Evolutionary conservation across 2,113 vertebrate genomes (phyloP).

Genomic region (Megaleporinus macrocephalus): DNA sequence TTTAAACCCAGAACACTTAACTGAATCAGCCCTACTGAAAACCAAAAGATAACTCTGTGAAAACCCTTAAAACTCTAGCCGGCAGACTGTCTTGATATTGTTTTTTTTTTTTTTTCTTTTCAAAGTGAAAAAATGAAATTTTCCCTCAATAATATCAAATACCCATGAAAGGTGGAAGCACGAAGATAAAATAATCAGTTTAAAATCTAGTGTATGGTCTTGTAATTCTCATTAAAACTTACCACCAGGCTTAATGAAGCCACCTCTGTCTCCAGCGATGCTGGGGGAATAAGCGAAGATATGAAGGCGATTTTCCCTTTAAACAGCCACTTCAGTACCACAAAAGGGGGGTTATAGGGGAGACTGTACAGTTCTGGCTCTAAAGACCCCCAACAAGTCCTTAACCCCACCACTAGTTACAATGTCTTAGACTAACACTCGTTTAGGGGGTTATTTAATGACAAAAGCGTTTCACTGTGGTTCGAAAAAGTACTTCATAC

Average conservation of each 20-base stretch:
- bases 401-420: slow-evolving; percentile 58
- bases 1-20: slow-evolving; percentile 43
- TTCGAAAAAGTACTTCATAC: slow-evolving; percentile 8
- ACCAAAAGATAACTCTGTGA: slow-evolving; percentile 29
- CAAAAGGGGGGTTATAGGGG: slow-evolving; percentile 84
- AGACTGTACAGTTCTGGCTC: slow-evolving; percentile 92
- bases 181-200: slow-evolving; percentile 29
- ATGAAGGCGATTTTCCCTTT: slow-evolving; percentile 98
- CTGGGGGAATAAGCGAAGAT: slow-evolving; percentile 99
- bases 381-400: slow-evolving; percentile 60
- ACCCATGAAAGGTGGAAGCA: slow-evolving; percentile 51
- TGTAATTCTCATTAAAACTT: slow-evolving; percentile 82
- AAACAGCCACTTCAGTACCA: slow-evolving; percentile 96
- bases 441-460: slow-evolving; percentile 48
- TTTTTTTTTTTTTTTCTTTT: background rate
- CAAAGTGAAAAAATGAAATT: slow-evolving; percentile 3
- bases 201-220: slow-evolving; percentile 59
- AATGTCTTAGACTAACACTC: slow-evolving; percentile 34
- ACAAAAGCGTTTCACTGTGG: background rate
- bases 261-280: slow-evolving; percentile 99
- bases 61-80: slow-evolving; percentile 55
- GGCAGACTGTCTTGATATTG: slow-evolving; percentile 49
- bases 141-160: slow-evolving; percentile 48
- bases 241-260: slow-evolving; percentile 99
- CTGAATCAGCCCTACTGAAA: slow-evolving; percentile 37